Evolutionary conservation across 2,113 vertebrate species (phyloP), one percentile per base, ranked within the genome.

Genomic region (Poeciliopsis occidentalis): DNA sequence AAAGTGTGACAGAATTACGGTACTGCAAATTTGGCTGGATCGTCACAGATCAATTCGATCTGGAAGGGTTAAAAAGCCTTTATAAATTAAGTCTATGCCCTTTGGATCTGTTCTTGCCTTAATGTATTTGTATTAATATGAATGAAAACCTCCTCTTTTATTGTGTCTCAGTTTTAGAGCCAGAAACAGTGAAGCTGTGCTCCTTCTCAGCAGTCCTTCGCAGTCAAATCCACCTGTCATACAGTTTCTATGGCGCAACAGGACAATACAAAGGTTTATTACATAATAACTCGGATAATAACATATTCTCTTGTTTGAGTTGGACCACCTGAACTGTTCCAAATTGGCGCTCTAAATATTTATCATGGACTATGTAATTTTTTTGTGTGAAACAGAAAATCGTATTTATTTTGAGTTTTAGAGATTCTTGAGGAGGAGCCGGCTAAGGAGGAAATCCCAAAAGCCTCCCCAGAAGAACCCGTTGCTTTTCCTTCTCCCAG

Each of bases 181-280:
- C 81, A 12, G 12, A 47, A 13, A 72, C 86, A 77, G 94, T 95
- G 87, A 95, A 91, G 83, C 95, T 92, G 90, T 96, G 95, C 67
- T 96, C 95, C 51, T 95, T 99, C 90, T 94, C 96, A 69, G 96
- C 96, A 75, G 90, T 94, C 24, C 93, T 99, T 63, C 87, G 94
- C 84, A 97, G 93, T 83, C 96, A 96, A 88, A 95, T 98, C 82
- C 95, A 90, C 69, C 94, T 99, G 63, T 96, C 97, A 0, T 93
- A 97, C 86, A 97, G 95, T 83, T 95, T 90, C 88, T 95, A 96
- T 0, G 95, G 95, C 68, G 85, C 94, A 54, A 93, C 91, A 30
- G 96, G 96, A 84, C 86, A 92, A 87, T 69, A 68, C 22, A 75
- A 44, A 93, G 96, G 97, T 98, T 81, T 92, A 27, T 17, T 13